These are phyloP conservation scores for Myotis vivesi DNA, from an alignment of 2,797 vertebrate species.

Conservation along the genomic window DNA sequence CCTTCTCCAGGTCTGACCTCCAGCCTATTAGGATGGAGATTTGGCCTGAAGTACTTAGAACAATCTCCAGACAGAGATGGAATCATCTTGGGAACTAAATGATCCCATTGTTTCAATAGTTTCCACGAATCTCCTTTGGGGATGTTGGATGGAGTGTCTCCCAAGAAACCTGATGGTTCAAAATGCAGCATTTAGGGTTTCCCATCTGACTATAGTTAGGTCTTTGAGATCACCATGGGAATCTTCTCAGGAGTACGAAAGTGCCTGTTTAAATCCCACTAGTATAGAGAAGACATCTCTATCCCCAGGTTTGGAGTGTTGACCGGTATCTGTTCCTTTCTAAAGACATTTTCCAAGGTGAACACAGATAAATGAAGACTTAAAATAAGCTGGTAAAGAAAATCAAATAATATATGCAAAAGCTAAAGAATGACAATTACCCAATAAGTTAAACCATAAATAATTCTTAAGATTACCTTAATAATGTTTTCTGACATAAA, in stretches of 20 bases:
- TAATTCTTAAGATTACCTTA: neutral
- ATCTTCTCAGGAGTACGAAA: neutral
- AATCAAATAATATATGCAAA: neutral
- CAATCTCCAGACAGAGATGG: neutral
- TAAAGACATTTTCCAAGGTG: neutral
- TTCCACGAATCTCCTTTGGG: neutral
- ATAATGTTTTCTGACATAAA: neutral
- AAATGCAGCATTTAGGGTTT: neutral
- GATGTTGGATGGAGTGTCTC: neutral
- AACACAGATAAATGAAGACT: neutral
- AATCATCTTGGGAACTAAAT: neutral
- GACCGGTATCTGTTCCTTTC: neutral
- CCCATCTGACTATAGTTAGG: neutral
- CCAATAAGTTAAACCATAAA: neutral
- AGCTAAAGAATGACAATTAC: neutral
- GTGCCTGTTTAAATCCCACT: neutral
- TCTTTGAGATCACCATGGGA: neutral
- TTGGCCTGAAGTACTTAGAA: neutral
- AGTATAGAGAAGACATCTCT: neutral
- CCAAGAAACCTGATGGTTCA: neutral
- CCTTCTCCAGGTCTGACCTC: neutral
- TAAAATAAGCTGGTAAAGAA: neutral
- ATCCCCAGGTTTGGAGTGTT: neutral
- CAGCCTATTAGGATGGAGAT: no score
- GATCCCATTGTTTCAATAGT: neutral